Evolutionary conservation across 2,113 vertebrate species (phyloP), one percentile per base, ranked within the genome.

Genomic region (Oryzias javanicus): DNA sequence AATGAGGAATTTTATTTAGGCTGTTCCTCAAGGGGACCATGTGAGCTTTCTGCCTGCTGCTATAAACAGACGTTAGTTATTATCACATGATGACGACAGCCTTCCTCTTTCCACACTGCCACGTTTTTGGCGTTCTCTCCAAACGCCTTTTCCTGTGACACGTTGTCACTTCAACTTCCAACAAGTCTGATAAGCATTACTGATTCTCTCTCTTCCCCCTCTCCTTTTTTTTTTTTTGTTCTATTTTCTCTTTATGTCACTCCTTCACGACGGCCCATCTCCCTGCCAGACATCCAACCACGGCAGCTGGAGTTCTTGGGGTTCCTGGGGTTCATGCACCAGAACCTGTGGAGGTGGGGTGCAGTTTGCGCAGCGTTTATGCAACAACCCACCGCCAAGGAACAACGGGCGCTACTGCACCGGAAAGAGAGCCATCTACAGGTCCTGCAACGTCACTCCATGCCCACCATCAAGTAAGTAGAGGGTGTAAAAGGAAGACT

Each of bases 291-390:
- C 92, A 41, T 97, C 97, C 29, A 97, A 93, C 74, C 94, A 99
- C 0, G 97, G 97, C 49, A 98, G 95, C 87, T 99, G 97, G 97
- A 98, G 97, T 0, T 96, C 96, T 6, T 99, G 97, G 97, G 97
- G 97, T 0, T 61, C 94, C 0, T 99, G 97, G 97, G 97, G 97
- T 7, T 84, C 91, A 4, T 99, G 97, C 71, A 96, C 96, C 15
- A 92, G 95, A 1, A 92, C 94, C 0, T 99, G 97, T 45, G 95
- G 95, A 0, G 96, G 96, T 0, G 97, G 97, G 2, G 94, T 99
- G 5, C 96, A 99, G 82, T 98, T 98, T 64, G 93, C 97, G 17
- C 91, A 96, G 47, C 94, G 97, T 2, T 92, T 96, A 69, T 99
- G 97, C 89, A 98, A 98, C 81, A 98, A 98, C 67, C 97, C 97